Evolutionary conservation across 2,888 invertebrate genomes (phyloP).

Genomic region (Calliphora vomitoria): DNA sequence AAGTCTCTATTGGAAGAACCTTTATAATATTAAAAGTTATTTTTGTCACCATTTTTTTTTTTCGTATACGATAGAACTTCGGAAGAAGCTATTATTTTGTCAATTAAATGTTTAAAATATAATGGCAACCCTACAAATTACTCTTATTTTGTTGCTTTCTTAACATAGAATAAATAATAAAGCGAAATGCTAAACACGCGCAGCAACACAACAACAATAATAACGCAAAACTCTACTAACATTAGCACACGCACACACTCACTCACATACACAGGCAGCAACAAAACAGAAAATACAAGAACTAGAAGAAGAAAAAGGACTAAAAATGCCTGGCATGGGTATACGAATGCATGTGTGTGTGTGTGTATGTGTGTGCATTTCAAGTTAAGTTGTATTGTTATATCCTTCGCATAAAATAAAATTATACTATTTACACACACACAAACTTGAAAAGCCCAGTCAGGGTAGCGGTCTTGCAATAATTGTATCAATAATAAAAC

Average conservation of each 20-base stretch:
- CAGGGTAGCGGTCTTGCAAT: conserved; percentile 79
- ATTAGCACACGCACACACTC: neutral
- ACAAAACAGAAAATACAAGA: conserved; percentile 17
- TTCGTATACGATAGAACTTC: no score
- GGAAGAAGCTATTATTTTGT: no score
- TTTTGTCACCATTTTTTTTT: no score
- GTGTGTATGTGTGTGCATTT: conserved; percentile 5
- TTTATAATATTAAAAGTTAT: no score
- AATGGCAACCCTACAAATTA: conserved; percentile 39
- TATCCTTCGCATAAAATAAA: conserved; percentile 52
- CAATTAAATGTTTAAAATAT: no score
- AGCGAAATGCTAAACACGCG: conserved; percentile 69
- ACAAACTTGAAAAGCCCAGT: conserved; percentile 75
- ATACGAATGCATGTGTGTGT: neutral
- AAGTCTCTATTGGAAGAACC: no score
- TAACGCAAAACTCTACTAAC: conserved; percentile 24
- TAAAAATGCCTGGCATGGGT: conserved; percentile 7
- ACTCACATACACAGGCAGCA: neutral
- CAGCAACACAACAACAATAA: conserved; percentile 56
- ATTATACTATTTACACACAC: conserved; percentile 70
- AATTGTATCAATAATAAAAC: conserved; percentile 71
- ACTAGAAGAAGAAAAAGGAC: neutral
- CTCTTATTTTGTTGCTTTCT: conserved; percentile 19
- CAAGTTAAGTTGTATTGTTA: conserved; percentile 49
- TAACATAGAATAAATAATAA: conserved; percentile 54